Evolutionary conservation across 2,797 vertebrate genomes (phyloP), one percentile per base, ranked within the genome.

Genomic region (Podarcis siculus): DNA sequence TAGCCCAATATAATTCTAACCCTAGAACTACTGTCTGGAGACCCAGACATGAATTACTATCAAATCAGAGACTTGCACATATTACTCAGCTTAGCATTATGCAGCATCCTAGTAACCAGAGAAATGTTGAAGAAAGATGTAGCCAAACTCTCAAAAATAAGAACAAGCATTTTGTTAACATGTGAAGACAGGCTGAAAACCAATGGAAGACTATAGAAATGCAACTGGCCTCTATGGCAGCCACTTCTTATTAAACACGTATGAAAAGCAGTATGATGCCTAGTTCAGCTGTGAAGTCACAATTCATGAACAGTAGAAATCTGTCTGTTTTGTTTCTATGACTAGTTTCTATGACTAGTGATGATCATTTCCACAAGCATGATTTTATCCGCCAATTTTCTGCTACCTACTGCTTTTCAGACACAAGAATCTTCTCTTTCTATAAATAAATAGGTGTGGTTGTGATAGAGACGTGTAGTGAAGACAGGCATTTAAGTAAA

Each of bases 61-160:
- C 92, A 85, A 90, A 81, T 86, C 71, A 92, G 4, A 88, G 35
- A 72, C 49, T 81, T 61, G 8, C 72, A 84, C 12, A 35, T 23
- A 85, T 13, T 58, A 55, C 35, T 45, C 35, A 21, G 71, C 13
- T 12, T 4, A 76, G 13, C 32, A 61, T 61, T 61, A 21, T 32
- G 45, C 32, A 15, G n/a, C 32, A 13, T 15, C 8, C 25, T 39
- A 6, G 15, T n/a, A 39, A 30, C 35, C 17, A 4, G 17, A 64
- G 7, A 49, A 25, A 8, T 9, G 4, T 35, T 30, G 66, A 8
- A 49, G 67, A 27, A 35, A n/a, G 4, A 64, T 7, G 4, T 17
- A 72, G 19, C 17, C 35, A 64, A 39, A 64, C 25, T 39, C 27
- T 30, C 8, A 71, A 37, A 32, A 67, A 32, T 4, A 45, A 30